Evolutionary conservation across 1,140 invertebrate species (phyloP).

Genomic region (Dryas iulia): DNA sequence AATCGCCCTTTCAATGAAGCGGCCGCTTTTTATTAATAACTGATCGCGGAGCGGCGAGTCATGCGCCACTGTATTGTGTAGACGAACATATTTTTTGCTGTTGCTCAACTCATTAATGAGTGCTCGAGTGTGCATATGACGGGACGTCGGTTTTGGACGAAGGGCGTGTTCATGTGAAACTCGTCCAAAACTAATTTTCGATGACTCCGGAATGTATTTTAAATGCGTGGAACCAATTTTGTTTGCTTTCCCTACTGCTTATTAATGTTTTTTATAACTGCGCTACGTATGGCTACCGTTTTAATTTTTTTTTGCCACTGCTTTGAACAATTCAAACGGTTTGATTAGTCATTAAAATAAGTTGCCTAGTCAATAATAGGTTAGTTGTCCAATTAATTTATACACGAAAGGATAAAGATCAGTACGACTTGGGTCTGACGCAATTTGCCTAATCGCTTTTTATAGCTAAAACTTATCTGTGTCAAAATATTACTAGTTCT

Average conservation of each 20-base stretch:
- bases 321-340: background rate
- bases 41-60: slow-evolving; percentile 75
- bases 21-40: slow-evolving; percentile 80
- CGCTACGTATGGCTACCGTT: slow-evolving; percentile 11
- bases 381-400: background rate
- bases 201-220: slow-evolving; percentile 49
- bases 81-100: slow-evolving; percentile 73
- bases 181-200: slow-evolving; percentile 63
- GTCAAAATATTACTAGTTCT: no score
- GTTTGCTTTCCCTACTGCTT: slow-evolving; percentile 44
- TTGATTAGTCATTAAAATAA: slow-evolving; percentile 5
- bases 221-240: slow-evolving; percentile 68
- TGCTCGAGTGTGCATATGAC: slow-evolving; percentile 51
- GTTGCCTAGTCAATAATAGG: slow-evolving; percentile 1
- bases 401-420: background rate
- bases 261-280: slow-evolving; percentile 23
- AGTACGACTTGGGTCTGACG: background rate
- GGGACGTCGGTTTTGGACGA: slow-evolving; percentile 17
- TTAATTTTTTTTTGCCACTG: background rate
- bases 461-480: background rate
- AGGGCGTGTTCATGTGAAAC: slow-evolving; percentile 49
- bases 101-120: slow-evolving; percentile 70
- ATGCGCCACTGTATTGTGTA: slow-evolving; percentile 71
- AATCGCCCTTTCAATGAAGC: slow-evolving; percentile 80
- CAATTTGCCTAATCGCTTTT: background rate